Evolutionary conservation across 2,113 vertebrate species (phyloP).

Genomic region (Caranx melampygus): DNA sequence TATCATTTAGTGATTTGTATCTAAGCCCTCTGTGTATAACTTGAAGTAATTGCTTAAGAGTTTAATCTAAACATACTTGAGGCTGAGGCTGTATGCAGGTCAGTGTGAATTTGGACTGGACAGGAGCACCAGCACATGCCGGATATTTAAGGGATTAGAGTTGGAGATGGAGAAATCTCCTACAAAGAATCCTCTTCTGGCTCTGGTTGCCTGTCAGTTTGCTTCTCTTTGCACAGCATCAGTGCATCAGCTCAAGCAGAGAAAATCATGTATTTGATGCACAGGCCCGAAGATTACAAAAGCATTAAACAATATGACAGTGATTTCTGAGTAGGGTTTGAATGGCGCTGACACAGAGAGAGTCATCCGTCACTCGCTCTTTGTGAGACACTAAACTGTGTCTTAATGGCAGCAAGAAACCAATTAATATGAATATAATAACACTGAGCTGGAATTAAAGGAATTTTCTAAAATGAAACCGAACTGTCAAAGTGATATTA

Average conservation of each 20-base stretch:
- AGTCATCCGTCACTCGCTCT: conserved; percentile 10
- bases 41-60: no score
- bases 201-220: conserved; percentile 42
- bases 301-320: conserved; percentile 47
- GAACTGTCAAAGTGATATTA: conserved; percentile 32
- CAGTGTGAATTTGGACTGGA: neutral
- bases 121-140: neutral
- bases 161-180: conserved; percentile 2
- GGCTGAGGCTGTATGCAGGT: neutral
- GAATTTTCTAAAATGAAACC: neutral
- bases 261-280: conserved; percentile 62
- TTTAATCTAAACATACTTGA: no score
- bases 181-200: conserved; percentile 21
- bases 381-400: neutral
- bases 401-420: neutral
- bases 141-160: neutral
- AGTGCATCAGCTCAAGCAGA: conserved; percentile 50
- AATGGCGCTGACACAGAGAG: conserved; percentile 35
- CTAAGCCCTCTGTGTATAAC: no score
- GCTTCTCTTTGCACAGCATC: conserved; percentile 38
- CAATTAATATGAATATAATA: conserved; percentile 7
- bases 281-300: conserved; percentile 40
- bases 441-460: conserved; percentile 5
- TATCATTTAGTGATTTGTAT: neutral
- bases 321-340: conserved; percentile 31